A percentile compares a stretch with the other conserved stretches of the same genome.
These are phyloP conservation scores for Balaeniceps rex DNA, from an alignment of 2,113 vertebrate species.

Conservation along the genomic window DNA sequence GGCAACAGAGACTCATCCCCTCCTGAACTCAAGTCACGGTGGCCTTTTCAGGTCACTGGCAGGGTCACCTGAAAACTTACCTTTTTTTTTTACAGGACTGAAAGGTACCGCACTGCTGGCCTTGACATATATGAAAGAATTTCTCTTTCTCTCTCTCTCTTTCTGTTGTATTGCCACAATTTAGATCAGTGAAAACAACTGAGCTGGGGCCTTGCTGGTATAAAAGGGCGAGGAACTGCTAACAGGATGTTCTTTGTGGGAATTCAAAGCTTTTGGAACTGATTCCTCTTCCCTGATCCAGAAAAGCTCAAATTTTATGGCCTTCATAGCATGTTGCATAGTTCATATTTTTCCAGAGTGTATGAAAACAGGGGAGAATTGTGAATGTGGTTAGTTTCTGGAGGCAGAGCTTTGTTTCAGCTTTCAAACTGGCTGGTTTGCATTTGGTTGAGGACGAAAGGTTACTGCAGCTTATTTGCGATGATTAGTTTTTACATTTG, in stretches of 20 bases:
- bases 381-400: not conserved
- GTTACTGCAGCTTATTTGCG: not conserved
- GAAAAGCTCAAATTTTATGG: constrained; percentile 58
- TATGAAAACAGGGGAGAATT: not conserved
- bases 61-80: not conserved
- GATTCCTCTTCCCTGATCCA: constrained; percentile 21
- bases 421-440: not conserved
- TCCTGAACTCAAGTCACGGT: not conserved
- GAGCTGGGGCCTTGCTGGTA: constrained; percentile 18
- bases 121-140: not conserved
- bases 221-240: constrained; percentile 21
- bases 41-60: not conserved
- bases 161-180: not conserved
- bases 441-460: not conserved
- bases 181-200: constrained; percentile 19
- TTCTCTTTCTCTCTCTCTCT: not conserved
- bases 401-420: not conserved
- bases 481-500: not conserved
- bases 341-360: constrained; percentile 24
- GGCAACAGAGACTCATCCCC: not conserved
- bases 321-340: constrained; percentile 18
- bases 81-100: not conserved
- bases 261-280: constrained; percentile 46
- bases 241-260: constrained; percentile 43
- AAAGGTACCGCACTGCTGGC: not conserved